phyloP scores from a whole-genome alignment of 2,797 vertebrate species.

The Harpagifer antarcticus region DNA sequence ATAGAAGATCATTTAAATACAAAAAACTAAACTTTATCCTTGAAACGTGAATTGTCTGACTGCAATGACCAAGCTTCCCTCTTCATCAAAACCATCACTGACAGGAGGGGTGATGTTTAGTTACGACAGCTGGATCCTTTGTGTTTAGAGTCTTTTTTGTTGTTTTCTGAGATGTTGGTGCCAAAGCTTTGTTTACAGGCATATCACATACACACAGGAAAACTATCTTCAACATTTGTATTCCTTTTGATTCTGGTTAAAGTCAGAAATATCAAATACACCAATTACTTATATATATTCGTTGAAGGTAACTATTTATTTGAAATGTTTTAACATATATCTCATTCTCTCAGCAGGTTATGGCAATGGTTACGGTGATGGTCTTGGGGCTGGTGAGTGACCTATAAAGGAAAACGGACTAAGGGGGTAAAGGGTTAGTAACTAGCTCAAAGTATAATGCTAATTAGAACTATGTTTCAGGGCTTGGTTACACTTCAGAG shows the following conservation, averaged over 20 bases:
- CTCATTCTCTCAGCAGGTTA: constrained; percentile 74
- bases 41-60: constrained; percentile 12
- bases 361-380: constrained; percentile 76
- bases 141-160: constrained; percentile 8
- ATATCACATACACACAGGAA: constrained; percentile 3
- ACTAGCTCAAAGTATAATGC: constrained; percentile 47
- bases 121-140: constrained; percentile 1
- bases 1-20: neutral
- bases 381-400: constrained; percentile 82
- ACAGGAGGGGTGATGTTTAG: neutral
- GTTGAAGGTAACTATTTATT: neutral
- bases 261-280: constrained; percentile 1
- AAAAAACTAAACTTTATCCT: constrained; percentile 8
- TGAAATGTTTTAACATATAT: neutral
- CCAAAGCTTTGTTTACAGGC: constrained; percentile 51
- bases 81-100: neutral
- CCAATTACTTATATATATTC: neutral
- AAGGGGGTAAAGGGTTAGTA: neutral
- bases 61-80: neutral
- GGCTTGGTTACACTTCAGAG: constrained; percentile 73
- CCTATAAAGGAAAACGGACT: neutral
- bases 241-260: neutral
- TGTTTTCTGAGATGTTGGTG: constrained; percentile 40
- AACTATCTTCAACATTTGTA: neutral
- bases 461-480: constrained; percentile 81